Conservation (phyloP, 2,797 vertebrate genomes). For the Squalus acanthias region DNA sequence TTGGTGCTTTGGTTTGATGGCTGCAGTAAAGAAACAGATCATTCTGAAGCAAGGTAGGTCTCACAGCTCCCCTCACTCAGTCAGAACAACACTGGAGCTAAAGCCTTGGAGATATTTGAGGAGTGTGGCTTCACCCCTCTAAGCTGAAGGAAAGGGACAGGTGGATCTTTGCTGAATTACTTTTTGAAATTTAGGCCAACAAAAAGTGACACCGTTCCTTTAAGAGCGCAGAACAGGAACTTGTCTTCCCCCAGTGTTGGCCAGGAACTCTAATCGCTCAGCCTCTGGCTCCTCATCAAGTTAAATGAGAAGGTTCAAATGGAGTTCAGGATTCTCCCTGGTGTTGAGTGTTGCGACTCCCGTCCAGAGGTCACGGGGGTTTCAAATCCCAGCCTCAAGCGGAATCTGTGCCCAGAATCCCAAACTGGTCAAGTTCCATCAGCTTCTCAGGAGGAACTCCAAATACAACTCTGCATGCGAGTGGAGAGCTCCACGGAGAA, state of each 20-base stretch:
- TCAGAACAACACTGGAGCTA: neutral
- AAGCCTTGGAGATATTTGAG: neutral
- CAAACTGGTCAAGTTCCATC: neutral
- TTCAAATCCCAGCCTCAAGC: neutral
- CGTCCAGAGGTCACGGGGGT: neutral
- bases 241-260: neutral
- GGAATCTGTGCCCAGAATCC: neutral
- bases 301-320: neutral
- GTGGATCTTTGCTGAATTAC: neutral
- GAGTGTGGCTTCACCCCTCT: neutral
- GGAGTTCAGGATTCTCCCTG: neutral
- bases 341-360: neutral
- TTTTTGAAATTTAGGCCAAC: neutral
- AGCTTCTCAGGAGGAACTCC: neutral
- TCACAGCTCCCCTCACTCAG: neutral
- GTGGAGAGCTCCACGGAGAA: neutral
- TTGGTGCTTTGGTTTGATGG: neutral
- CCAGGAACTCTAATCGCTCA: neutral
- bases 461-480: neutral
- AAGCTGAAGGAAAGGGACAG: neutral
- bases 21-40: neutral
- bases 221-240: neutral
- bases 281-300: neutral
- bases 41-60: too few species aligned
- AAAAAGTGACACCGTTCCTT: neutral